Percentiles rank a stretch among this genome's conserved stretches.
Conservation (phyloP, 2,888 invertebrate species). For the Mamestra brassicae region DNA sequence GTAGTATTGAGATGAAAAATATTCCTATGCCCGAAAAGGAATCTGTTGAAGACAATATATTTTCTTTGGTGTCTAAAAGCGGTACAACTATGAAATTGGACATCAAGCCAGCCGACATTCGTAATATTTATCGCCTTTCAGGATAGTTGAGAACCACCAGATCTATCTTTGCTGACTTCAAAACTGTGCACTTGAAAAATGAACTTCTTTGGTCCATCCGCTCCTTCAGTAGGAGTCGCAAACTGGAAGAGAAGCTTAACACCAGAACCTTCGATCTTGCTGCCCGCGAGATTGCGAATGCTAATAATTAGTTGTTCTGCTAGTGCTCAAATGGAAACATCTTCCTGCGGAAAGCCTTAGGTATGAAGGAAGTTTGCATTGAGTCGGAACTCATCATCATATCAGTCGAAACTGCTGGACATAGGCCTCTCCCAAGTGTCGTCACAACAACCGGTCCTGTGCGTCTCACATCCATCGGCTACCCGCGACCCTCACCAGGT, state of each 20-base stretch:
- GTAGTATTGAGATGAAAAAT: constrained; percentile 1
- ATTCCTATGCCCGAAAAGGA: too few relatives aligned
- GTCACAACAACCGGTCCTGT: too few relatives aligned
- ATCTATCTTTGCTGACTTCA: background rate
- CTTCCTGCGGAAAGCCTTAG: background rate
- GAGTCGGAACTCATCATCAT: background rate
- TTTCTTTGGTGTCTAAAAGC: background rate
- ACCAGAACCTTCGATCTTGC: background rate
- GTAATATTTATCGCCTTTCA: background rate
- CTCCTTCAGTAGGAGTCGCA: background rate
- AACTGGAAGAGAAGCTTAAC: background rate
- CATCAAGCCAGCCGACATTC: background rate
- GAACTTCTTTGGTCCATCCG: background rate
- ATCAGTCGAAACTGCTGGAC: too few relatives aligned
- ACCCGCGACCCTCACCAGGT: too few relatives aligned
- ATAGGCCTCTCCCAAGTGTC: too few relatives aligned
- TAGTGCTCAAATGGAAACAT: background rate
- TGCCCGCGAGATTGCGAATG: background rate
- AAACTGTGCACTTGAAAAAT: background rate
- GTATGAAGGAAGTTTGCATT: background rate
- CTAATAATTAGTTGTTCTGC: background rate
- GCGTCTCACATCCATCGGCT: too few relatives aligned
- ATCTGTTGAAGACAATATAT: background rate
- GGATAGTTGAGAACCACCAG: too few relatives aligned
- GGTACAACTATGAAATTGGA: background rate